Base-by-base conservation (phyloP, 2,113 vertebrate species). In the Thamnaconus septentrionalis region DNA sequence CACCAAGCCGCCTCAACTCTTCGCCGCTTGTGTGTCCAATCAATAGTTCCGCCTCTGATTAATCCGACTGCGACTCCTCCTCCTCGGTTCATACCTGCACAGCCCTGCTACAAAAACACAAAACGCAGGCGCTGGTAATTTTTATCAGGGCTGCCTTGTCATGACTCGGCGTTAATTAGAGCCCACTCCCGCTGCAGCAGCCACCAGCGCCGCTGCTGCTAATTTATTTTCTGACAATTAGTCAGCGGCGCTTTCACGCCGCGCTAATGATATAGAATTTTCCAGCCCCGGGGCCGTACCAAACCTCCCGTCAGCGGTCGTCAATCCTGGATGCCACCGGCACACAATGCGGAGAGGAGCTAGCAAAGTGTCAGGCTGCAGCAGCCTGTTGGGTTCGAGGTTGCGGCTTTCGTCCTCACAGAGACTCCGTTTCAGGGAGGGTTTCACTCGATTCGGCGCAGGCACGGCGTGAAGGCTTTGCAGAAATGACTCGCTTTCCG, bases 151-250 rank as follows among this genome's bases (percentile, higher is more conserved):
- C 12, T 78, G 59, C 79, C 62, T 59, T 63, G 61, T 70, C 59
- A 76, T 73, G 73, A 78, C 71, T 53, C 56, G 76, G 61, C 59
- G 66, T 78, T 84, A 82, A 88, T 88, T 86, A 74, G 73, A 5
- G 53, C 68, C 67, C 66, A 75, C 69, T 83, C 78, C 56, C 71
- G 63, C 45, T 72, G 63, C 45, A 47, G 75, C 72, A 44, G 75
- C 74, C 71, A 62, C 45, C 70, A 65, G 42, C 47, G 72, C 72
- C 41, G 75, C 74, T 68, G 60, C 71, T 47, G 53, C 70, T 76
- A 68, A 79, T 78, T 80, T 76, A 1, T 69, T 61, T 73, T 80
- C 78, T 83, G 61, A 76, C 64, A 80, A 70, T 85, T 75, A 81
- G 77, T 82, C 81, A 73, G 62, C 78, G 75, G 74, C 46, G 61